A percentile compares a stretch with the other conserved stretches of the same genome.
Evolutionary conservation across 2,113 vertebrate species (phyloP).

Genomic region (Pitta sordida): DNA sequence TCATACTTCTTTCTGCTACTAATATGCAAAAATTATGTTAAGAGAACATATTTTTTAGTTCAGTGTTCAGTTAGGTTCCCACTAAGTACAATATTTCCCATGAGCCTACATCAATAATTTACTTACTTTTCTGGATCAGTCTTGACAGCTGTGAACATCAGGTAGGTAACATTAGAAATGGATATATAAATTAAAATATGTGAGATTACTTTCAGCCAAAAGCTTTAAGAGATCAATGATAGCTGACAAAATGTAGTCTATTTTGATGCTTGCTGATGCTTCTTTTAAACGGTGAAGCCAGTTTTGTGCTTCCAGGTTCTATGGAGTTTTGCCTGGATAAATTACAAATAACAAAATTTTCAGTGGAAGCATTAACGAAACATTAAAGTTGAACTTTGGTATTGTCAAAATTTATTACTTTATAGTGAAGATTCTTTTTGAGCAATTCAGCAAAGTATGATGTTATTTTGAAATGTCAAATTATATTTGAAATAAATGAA

Average conservation of each 20-base stretch:
- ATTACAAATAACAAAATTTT: neutral
- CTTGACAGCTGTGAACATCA: neutral
- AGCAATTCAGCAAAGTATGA: neutral
- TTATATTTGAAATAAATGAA: too few relatives aligned
- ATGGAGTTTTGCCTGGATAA: neutral
- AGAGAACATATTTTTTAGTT: neutral
- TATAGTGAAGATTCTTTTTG: neutral
- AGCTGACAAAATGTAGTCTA: neutral
- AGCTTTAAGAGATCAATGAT: neutral
- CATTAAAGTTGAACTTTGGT: neutral
- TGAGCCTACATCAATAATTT: neutral
- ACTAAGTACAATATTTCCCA: neutral
- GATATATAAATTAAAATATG: neutral
- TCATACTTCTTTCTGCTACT: neutral
- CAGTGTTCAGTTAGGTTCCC: neutral
- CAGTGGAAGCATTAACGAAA: neutral
- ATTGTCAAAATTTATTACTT: neutral
- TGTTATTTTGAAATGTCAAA: too few relatives aligned
- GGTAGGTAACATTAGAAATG: neutral
- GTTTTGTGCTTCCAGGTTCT: neutral
- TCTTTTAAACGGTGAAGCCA: neutral
- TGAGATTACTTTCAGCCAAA: neutral
- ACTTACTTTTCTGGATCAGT: neutral
- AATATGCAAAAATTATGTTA: neutral
- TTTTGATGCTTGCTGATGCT: neutral